phyloP scores from a whole-genome alignment of 2,113 vertebrate genomes.

The Equus quagga region DNA sequence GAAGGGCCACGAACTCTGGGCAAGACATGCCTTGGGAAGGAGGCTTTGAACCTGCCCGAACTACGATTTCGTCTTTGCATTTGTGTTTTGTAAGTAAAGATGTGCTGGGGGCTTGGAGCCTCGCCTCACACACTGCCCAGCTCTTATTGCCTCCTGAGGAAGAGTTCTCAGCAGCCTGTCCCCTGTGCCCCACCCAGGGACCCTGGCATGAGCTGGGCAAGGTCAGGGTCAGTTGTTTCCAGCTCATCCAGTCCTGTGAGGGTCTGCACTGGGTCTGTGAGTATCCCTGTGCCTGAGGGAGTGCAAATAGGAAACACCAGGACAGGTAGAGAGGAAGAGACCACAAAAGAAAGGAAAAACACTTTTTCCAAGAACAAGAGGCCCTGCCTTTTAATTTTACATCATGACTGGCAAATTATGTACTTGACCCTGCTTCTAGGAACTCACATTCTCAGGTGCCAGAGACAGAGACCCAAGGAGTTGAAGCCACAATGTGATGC shows the following conservation, averaged over 20 bases:
- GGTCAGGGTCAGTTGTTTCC: neutral
- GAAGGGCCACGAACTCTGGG: neutral
- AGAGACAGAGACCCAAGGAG: neutral
- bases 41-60: neutral
- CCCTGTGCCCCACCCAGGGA: neutral
- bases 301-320: neutral
- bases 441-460: neutral
- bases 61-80: neutral
- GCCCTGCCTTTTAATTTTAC: neutral
- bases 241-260: neutral
- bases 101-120: neutral
- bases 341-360: neutral
- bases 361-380: neutral
- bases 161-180: neutral
- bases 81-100: neutral
- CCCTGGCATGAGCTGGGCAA: neutral
- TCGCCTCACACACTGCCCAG: neutral
- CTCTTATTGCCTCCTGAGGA: neutral
- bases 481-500: neutral
- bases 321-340: neutral
- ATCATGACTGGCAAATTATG: neutral
- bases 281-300: neutral
- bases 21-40: neutral
- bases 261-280: no score
- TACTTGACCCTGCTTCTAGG: neutral